Base-by-base conservation (phyloP, 2,797 vertebrate species). In the Mastacembelus armatus region DNA sequence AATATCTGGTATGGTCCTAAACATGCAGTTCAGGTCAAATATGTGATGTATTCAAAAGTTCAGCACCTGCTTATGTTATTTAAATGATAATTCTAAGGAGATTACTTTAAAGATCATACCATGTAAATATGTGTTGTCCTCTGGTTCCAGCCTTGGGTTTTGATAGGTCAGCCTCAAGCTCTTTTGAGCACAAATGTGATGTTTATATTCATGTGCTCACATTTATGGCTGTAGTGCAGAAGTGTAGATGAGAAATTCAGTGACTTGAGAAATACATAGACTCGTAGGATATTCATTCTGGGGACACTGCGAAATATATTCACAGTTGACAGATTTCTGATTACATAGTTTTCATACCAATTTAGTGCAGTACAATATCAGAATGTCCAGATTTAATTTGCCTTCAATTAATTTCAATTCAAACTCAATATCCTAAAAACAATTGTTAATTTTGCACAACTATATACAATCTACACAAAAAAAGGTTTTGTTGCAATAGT, bases 21-120 rank as follows among this genome's bases (percentile, higher is more conserved):
- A 76, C 66, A 61, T 77, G 66, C 59, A 40, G 51, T 77, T 77
- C 35, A 43, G 45, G 64, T 78, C 66, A 81, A 80, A 86, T 78
- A 78, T 81, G 80, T 58, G 42, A 80, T 77, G 43, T 61, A 76
- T 88, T 80, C 76, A 67, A 50, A 60, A 29, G 51, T 68, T 30
- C 67, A 57, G 66, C 59, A 74, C 61, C 54, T 57, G 63, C 66
- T 70, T 60, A 58, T 78, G 72, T 81, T 72, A 90, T 91, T 87
- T 87, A 87, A 88, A 92, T 89, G 83, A 88, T 89, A 86, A 90
- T 89, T 88, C 62, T 81, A 77, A 77, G 86, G 77, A 80, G 73
- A 89, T 83, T 65, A 71, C 69, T 80, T 51, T 82, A 73, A 83
- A 86, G 35, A 80, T 63, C 79, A 81, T 77, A 48, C 58, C 61